Evolutionary conservation across 1,140 invertebrate genomes (phyloP).

Genomic region (Delia radicum): DNA sequence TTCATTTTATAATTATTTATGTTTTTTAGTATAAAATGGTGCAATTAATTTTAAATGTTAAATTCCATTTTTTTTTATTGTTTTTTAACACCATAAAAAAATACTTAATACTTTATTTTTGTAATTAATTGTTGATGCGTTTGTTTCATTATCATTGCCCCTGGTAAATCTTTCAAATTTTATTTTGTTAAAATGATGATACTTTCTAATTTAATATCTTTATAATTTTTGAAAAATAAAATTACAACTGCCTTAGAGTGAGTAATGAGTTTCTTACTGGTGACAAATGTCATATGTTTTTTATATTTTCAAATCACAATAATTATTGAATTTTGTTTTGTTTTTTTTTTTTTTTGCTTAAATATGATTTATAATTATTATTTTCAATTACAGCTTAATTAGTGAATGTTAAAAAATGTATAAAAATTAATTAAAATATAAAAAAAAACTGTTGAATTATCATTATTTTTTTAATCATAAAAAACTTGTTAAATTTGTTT

Average conservation of each 20-base stretch:
- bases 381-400: not conserved
- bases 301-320: not conserved
- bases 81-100: not conserved
- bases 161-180: not conserved
- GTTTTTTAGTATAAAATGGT: not conserved
- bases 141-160: too few relatives aligned
- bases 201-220: not conserved
- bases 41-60: not conserved
- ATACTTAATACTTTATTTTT: too few relatives aligned
- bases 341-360: too few relatives aligned
- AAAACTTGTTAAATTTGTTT: too few relatives aligned
- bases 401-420: not conserved
- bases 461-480: too few relatives aligned
- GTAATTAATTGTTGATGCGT: not conserved
- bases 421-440: too few relatives aligned
- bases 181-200: not conserved
- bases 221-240: not conserved
- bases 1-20: not conserved
- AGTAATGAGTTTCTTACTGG: too few relatives aligned
- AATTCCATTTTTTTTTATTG: not conserved
- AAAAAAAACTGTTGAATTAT: too few relatives aligned
- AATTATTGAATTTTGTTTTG: not conserved
- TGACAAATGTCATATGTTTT: too few relatives aligned
- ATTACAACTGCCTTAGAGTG: too few relatives aligned
- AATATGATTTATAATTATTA: not conserved